Conservation (phyloP, 2,113 vertebrate species). For the Spea bombifrons region DNA sequence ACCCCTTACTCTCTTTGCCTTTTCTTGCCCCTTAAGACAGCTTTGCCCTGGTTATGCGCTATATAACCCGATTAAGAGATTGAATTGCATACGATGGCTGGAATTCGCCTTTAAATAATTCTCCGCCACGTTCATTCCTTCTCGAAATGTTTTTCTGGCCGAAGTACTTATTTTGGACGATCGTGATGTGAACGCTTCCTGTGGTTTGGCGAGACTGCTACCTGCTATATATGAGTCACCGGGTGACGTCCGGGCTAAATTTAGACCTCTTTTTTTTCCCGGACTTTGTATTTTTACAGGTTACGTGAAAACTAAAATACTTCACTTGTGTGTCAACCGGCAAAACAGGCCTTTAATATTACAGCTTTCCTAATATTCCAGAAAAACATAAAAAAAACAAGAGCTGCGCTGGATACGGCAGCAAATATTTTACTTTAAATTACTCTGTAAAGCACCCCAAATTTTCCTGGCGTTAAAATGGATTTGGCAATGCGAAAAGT, state of each 20-base stretch:
- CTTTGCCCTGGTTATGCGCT: no score
- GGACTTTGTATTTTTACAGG: constrained; percentile 8
- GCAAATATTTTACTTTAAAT: no score
- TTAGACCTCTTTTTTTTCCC: neutral
- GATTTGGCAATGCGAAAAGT: no score
- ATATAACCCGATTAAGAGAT: no score
- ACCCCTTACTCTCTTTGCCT: no score
- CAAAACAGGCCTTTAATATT: neutral
- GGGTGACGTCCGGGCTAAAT: constrained; percentile 10
- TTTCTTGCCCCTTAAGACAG: no score
- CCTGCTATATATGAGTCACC: constrained; percentile 20
- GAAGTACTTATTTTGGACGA: neutral
- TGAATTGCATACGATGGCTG: neutral
- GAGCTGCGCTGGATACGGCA: no score
- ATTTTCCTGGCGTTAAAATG: no score
- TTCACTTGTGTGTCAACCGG: neutral
- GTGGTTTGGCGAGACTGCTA: constrained; percentile 22
- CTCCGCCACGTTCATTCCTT: neutral
- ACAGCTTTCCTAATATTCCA: neutral
- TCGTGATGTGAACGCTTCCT: neutral
- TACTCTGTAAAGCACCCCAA: no score
- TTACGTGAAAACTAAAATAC: neutral
- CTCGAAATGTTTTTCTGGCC: neutral
- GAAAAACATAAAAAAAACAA: neutral
- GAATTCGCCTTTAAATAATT: neutral